Evolutionary conservation across 2,113 vertebrate species (phyloP), one percentile per base, ranked within the genome.

Genomic region (Hiodon tergisus): DNA sequence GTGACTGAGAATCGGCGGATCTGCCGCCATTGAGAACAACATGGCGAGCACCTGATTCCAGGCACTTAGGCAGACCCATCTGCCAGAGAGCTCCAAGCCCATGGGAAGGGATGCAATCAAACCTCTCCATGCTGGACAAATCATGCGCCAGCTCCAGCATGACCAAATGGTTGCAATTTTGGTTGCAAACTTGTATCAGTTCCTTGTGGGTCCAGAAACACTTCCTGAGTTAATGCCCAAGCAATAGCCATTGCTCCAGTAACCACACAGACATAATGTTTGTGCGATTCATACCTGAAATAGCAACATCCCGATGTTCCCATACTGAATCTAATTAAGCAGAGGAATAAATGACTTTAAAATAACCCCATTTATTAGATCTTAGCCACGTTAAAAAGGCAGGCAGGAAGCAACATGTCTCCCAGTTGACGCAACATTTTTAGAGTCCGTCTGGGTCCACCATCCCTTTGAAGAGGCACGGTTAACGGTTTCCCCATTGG

Each of bases 61-160:
- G 14, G 31, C 50, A 55, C 53, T 71, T 58, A 71, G 50, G 60
- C 70, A 71, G 55, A 71, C 60, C 53, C 60, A 57, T 71, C 31
- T 60, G 17, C 3, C 31, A 48, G 53, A 71, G 55, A 57, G 31
- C 69, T 71, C 31, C 67, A 31, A 31, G 48, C 67, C 52, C 46
- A 69, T 47, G 51, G 50, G 67, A 69, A 16, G 55, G 60, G 70
- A 58, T 58, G 70, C 57, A 71, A 71, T 59, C 31, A 71, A 48
- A 59, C 70, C 11, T 71, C 70, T 59, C 57, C 31, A 71, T 46
- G 46, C 10, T 59, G 11, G 70, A 31, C 31, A 71, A 59, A 59
- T 4, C 55, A 31, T 4, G 11, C 17, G 17, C 58, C 69, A 8
- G 58, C 58, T 57, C 58, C 47, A 13, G 47, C 53, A 4, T 10